These are phyloP conservation scores for Cepaea nemoralis DNA, from an alignment of 1,140 invertebrate species.

Conservation along the genomic window DNA sequence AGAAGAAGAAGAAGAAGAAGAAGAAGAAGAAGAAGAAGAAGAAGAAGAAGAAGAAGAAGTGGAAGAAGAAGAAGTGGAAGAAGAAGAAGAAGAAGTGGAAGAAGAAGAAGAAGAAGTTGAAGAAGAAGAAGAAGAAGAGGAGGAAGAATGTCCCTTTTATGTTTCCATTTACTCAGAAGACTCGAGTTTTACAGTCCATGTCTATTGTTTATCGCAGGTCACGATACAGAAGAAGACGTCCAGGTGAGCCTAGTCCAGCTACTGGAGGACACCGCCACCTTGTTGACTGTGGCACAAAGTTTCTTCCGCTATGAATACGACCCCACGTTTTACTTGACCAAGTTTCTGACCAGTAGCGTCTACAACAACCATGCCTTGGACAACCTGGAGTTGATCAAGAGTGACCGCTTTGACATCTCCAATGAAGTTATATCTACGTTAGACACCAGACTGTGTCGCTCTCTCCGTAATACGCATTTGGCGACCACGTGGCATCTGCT, in stretches of 20 bases:
- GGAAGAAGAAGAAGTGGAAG: no score
- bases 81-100: no score
- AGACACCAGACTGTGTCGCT: constrained; percentile 51
- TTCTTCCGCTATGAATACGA: constrained; percentile 54
- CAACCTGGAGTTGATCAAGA: constrained; percentile 59
- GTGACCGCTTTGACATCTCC: constrained; percentile 58
- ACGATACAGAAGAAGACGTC: constrained; percentile 31
- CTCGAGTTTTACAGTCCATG: no score
- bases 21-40: no score
- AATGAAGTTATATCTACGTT: constrained; percentile 60
- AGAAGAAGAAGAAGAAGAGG: no score
- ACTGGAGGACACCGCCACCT: neutral
- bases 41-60: no score
- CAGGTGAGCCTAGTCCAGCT: constrained; percentile 25
- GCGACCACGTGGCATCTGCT: constrained; percentile 57
- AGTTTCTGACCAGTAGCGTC: constrained; percentile 59
- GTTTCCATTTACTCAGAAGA: no score
- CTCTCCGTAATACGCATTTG: constrained; percentile 48
- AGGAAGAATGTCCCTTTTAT: no score
- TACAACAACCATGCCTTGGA: constrained; percentile 55
- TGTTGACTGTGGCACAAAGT: constrained; percentile 38
- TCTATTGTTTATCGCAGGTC: constrained; percentile 27
- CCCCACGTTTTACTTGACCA: constrained; percentile 53
- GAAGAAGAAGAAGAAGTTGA: no score
- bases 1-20: no score